Conservation (phyloP, 2,888 invertebrate species). For the Dicycla oo region DNA sequence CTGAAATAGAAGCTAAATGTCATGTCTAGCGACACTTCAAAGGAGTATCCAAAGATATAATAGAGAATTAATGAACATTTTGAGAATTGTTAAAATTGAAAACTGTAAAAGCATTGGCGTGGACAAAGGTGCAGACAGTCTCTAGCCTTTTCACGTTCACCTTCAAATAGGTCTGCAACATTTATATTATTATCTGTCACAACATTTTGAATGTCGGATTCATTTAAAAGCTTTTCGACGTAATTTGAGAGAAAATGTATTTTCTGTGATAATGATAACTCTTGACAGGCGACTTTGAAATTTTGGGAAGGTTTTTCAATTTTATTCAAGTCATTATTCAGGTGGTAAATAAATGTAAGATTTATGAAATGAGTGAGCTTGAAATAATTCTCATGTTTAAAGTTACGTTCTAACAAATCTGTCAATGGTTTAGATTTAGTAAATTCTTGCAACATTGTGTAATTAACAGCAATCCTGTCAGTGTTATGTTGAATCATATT, state of each 20-base stretch:
- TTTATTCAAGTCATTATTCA: constrained; percentile 24
- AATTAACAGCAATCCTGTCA: constrained; percentile 1
- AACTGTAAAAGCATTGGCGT: constrained; percentile 6
- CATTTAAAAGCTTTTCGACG: constrained; percentile 50
- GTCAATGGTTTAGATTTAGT: neutral
- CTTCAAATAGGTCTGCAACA: constrained; percentile 18
- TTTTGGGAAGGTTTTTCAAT: constrained; percentile 14
- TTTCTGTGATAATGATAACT: constrained; percentile 20
- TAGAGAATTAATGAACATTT: neutral
- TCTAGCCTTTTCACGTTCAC: constrained; percentile 9
- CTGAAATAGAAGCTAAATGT: constrained; percentile 21
- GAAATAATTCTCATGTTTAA: constrained; percentile 13
- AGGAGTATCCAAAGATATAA: neutral
- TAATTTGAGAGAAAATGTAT: constrained; percentile 30
- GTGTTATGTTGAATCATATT: neutral
- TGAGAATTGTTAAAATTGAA: neutral
- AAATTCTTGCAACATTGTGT: neutral
- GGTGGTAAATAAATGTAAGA: constrained; percentile 18
- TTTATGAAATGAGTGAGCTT: constrained; percentile 16
- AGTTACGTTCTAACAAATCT: neutral
- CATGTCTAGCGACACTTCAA: neutral
- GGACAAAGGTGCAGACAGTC: constrained; percentile 9
- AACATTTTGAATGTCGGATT: constrained; percentile 36
- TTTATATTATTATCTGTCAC: constrained; percentile 31
- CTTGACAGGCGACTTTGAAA: constrained; percentile 44